Percentiles rank a stretch among this genome's conserved stretches.
Conservation (phyloP, 2,113 vertebrate genomes). For the Chaetops frenatus region DNA sequence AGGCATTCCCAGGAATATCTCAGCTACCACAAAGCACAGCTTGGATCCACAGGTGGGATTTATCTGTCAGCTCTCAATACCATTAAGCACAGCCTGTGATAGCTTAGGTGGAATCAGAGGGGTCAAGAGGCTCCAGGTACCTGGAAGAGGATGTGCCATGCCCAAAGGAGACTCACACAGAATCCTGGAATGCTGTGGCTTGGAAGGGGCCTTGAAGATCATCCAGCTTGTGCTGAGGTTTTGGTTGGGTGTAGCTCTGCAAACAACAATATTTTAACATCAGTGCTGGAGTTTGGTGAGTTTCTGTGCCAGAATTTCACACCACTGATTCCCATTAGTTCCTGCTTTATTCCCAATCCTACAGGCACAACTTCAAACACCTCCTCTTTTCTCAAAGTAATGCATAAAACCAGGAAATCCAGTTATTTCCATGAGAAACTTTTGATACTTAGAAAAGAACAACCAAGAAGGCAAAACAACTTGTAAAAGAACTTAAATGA, state of each 20-base stretch:
- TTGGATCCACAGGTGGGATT: neutral
- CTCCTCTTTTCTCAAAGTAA: neutral
- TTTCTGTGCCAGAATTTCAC: neutral
- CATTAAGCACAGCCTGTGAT: neutral
- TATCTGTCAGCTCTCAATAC: neutral
- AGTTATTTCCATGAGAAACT: neutral
- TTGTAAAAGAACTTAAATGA: neutral
- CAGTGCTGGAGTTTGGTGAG: neutral
- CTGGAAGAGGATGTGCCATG: neutral
- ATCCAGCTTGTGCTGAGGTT: neutral
- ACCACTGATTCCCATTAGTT: neutral
- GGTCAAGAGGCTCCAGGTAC: neutral
- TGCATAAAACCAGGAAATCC: neutral
- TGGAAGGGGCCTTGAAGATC: neutral
- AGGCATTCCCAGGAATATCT: neutral
- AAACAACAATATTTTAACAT: neutral
- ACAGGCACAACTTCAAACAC: neutral
- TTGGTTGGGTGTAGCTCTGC: neutral
- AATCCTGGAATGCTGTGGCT: neutral
- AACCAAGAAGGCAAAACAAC: neutral
- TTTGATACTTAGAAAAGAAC: neutral
- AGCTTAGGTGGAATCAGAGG: neutral
- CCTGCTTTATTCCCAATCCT: neutral
- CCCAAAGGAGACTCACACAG: neutral
- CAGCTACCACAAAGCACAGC: neutral